These are phyloP conservation scores for Okapia johnstoni DNA, from an alignment of 2,113 vertebrate species.

Conservation along the genomic window DNA sequence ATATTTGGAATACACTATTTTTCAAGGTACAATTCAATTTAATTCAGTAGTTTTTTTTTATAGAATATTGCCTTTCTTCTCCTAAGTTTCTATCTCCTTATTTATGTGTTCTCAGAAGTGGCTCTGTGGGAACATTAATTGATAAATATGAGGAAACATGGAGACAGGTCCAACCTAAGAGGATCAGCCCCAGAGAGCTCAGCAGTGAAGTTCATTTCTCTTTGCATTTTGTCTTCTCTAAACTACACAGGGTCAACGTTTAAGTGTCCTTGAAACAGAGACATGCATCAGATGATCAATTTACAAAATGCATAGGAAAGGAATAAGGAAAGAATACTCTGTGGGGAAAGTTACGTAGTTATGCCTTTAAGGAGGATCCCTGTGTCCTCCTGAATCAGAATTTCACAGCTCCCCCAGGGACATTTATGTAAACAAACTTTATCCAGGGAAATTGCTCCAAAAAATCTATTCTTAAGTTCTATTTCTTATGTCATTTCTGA, in stretches of 20 bases:
- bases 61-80: too few relatives aligned
- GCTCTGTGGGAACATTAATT: background rate
- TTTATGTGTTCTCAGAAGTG: fast-evolving
- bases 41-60: background rate
- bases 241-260: background rate
- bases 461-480: background rate
- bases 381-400: background rate
- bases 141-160: fast-evolving
- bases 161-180: too few relatives aligned
- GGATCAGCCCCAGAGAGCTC: background rate
- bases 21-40: background rate
- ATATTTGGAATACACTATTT: background rate
- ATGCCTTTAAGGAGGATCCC: background rate
- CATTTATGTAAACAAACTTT: background rate
- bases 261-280: background rate
- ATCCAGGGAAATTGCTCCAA: background rate
- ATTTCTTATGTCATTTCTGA: too few relatives aligned
- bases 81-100: background rate
- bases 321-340: fast-evolving
- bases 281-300: background rate
- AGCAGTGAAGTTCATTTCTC: background rate
- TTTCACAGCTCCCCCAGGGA: fast-evolving
- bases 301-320: background rate
- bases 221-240: background rate
- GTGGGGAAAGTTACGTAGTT: background rate